Conservation (phyloP, 2,797 vertebrate species). For the Ctenochaetus hawaiiensis region DNA sequence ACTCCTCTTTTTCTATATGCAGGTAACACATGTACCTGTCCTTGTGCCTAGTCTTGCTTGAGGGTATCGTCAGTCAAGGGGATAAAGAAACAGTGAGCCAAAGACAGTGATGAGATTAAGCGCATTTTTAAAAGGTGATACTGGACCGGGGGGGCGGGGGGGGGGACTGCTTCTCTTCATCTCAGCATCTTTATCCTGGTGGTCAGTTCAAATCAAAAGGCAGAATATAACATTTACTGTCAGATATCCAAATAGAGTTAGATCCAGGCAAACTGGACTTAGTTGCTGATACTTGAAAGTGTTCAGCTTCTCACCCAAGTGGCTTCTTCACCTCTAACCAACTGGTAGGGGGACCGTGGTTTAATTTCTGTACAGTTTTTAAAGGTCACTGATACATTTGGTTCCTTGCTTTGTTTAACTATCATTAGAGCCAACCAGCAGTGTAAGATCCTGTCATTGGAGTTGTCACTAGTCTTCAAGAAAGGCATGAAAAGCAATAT, state of each 20-base stretch:
- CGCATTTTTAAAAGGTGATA: constrained; percentile 28
- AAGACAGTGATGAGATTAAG: constrained; percentile 41
- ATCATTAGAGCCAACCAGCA: too few species aligned
- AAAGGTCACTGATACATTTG: too few species aligned
- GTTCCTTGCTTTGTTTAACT: too few species aligned
- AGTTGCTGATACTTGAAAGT: too few species aligned
- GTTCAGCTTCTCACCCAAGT: too few species aligned
- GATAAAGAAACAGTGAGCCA: constrained; percentile 44
- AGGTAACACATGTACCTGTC: constrained; percentile 28
- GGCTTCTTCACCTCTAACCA: too few species aligned
- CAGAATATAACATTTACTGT: neutral
- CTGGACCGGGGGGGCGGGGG: constrained; percentile 19
- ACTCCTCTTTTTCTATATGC: constrained; percentile 48
- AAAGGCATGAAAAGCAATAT: too few species aligned
- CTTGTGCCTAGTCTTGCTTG: constrained; percentile 39
- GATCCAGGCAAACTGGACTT: too few species aligned
- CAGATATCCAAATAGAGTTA: neutral
- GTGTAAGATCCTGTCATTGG: too few species aligned
- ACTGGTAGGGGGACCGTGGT: too few species aligned
- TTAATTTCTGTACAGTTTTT: too few species aligned
- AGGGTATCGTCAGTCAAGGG: constrained; percentile 42
- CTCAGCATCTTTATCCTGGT: constrained; percentile 18
- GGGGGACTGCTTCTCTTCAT: neutral
- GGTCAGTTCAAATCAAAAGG: constrained; percentile 25
- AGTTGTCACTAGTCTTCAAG: too few species aligned